Evolutionary conservation across 2,113 vertebrate genomes (phyloP).

Genomic region (Bujurquina vittata): DNA sequence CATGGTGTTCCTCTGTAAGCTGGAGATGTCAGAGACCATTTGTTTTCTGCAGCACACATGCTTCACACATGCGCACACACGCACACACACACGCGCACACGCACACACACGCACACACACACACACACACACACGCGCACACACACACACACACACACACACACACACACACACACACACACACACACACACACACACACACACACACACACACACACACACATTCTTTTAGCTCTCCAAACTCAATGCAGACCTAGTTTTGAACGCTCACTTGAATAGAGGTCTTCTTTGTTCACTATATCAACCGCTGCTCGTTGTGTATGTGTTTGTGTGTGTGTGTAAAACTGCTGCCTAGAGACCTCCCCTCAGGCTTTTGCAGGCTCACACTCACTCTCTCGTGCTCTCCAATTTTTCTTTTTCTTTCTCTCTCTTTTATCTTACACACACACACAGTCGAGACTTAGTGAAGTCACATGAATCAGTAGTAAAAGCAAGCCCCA

Average conservation of each 20-base stretch:
- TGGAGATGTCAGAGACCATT: conserved; percentile 61
- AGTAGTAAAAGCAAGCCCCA: not conserved
- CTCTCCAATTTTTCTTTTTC: not conserved
- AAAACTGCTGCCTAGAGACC: not conserved
- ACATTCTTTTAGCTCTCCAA: conserved; percentile 49
- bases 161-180: too few species aligned
- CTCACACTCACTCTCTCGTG: not conserved
- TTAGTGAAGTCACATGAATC: not conserved
- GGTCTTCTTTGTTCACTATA: conserved; percentile 71
- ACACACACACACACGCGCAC: too few species aligned
- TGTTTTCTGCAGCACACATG: conserved; percentile 41
- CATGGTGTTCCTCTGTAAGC: conserved; percentile 70
- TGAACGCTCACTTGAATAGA: conserved; percentile 69
- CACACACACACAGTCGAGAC: not conserved
- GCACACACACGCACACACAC: too few species aligned
- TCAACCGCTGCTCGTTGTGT: conserved; percentile 14
- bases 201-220: conserved; percentile 4
- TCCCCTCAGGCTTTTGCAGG: not conserved
- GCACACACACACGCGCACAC: too few species aligned
- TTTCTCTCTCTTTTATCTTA: not conserved
- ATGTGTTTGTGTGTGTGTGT: not conserved
- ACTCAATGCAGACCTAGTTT: conserved; percentile 61
- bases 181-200: too few species aligned
- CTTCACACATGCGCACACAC: conserved; percentile 5
- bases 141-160: too few species aligned